Evolutionary conservation across 2,797 vertebrate genomes (phyloP), one percentile per base, ranked within the genome.

Genomic region (Psittacula derbiana): DNA sequence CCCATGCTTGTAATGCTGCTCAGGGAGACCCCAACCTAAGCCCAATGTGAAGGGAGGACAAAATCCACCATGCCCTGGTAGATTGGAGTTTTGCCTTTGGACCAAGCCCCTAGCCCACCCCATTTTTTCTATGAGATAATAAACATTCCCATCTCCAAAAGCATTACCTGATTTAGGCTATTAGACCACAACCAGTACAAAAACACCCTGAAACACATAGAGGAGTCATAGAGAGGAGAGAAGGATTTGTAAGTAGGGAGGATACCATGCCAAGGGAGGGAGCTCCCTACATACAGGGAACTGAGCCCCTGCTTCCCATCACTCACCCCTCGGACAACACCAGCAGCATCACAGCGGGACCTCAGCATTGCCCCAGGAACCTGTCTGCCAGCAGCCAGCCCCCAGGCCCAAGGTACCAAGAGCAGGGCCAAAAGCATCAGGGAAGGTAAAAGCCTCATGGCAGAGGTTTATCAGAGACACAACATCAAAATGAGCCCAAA

Each of bases 291-390:
- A 44, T 28, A 3, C 11, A 44, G 6, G 25, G 13, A 80, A 8
- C 3, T 0, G 0, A 38, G 9, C 2, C 20, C 38, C 12, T 1
- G 0, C 2, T n/a, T 25, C 20, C 28, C 55, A 27, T 57, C 31
- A 44, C 96, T 97, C 82, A 97, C 96, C 85, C 43, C 65, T 1
- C 0, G 49, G 20, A 24, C 44, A 71, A 64, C 49, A 72, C 13
- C n/a, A 11, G 80, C 11, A 69, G 43, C 67, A 40, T 18, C 6
- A 1, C 72, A 86, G 23, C 6, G 4, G 33, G 91, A 73, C 6
- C 33, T 31, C 10, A 9, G 80, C 55, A 74, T 21, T 19, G 1
- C 9, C 16, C 33, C 7, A 1, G 78, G 46, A 49, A 4, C 49
- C 33, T 28, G 80, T 31, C 16, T 38, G 11, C 61, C 46, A 24